Conservation (phyloP, 2,113 vertebrate genomes). For the Malurus melanocephalus region DNA sequence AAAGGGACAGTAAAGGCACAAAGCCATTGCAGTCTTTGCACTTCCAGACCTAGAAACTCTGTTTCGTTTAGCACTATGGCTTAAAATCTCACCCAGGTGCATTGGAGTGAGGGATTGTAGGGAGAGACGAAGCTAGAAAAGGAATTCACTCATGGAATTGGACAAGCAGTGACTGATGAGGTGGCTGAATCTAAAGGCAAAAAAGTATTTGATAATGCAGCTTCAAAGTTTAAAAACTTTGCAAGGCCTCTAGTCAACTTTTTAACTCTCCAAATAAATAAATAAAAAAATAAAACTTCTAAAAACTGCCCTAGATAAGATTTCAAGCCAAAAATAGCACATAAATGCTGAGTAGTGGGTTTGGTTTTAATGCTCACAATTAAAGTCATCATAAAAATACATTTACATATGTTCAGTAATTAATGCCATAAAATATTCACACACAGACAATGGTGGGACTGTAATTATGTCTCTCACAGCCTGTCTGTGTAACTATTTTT, state of each 20-base stretch:
- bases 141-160: neutral
- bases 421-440: conserved; percentile 36
- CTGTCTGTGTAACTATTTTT: conserved; percentile 46
- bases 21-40: neutral
- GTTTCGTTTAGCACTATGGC: neutral
- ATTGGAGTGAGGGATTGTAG: neutral
- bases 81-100: neutral
- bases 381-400: conserved; percentile 14
- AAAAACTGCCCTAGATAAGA: neutral
- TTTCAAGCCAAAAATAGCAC: neutral
- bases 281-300: neutral
- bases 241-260: neutral
- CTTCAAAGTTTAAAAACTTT: neutral
- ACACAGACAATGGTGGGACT: conserved; percentile 31
- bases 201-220: neutral
- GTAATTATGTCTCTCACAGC: conserved; percentile 21
- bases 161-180: neutral
- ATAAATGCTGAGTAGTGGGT: neutral
- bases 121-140: neutral
- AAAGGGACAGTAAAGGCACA: neutral
- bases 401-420: conserved; percentile 47
- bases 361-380: neutral
- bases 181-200: neutral
- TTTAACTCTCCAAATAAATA: neutral
- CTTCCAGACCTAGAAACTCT: neutral